phyloP scores from a whole-genome alignment of 2,888 invertebrate genomes.

The Dione vanillae region DNA sequence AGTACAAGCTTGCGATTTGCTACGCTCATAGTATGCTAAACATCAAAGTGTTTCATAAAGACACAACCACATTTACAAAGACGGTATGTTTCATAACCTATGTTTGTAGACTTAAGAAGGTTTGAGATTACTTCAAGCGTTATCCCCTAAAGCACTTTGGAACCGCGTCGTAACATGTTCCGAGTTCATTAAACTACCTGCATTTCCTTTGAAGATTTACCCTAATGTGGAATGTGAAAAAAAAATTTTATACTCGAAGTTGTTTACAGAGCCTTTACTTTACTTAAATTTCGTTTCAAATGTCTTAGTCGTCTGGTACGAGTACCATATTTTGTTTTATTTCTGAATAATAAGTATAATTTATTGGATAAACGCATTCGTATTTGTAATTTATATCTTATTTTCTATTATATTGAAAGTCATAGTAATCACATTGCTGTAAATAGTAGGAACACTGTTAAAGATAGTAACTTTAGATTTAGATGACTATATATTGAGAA shows the following conservation, averaged over 20 bases:
- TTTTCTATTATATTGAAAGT: not conserved
- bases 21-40: slow-evolving; percentile 27
- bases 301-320: not conserved
- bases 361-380: too few relatives aligned
- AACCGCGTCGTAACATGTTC: slow-evolving; percentile 25
- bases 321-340: too few relatives aligned
- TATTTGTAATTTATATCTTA: not conserved
- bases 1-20: slow-evolving; percentile 8
- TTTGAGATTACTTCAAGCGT: slow-evolving; percentile 35
- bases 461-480: slow-evolving; percentile 15
- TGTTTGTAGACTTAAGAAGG: slow-evolving; percentile 30
- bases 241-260: slow-evolving; percentile 6
- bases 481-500: slow-evolving; percentile 34
- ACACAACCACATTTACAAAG: slow-evolving; percentile 28
- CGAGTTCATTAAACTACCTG: slow-evolving; percentile 35
- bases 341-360: too few relatives aligned
- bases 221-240: slow-evolving; percentile 12
- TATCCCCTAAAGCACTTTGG: slow-evolving; percentile 37
- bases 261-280: not conserved
- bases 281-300: not conserved
- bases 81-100: slow-evolving; percentile 34
- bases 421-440: not conserved
- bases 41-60: slow-evolving; percentile 34
- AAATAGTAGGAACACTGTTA: not conserved
- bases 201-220: slow-evolving; percentile 30